phyloP scores from a whole-genome alignment of 2,888 invertebrate genomes.

The Coecobrya sp. region DNA sequence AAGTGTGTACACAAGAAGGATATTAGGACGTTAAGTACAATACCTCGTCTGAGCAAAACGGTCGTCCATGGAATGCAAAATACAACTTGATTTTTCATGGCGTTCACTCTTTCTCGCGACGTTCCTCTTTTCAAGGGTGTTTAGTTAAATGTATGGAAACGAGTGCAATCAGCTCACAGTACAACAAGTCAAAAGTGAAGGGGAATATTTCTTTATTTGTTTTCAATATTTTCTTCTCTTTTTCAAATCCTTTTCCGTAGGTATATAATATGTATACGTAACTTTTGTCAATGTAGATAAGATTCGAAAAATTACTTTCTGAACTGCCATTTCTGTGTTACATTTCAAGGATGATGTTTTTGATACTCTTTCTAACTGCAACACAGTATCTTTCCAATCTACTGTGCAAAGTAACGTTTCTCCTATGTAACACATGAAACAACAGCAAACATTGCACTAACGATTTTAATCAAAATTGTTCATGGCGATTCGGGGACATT shows the following conservation, averaged over 20 bases:
- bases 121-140: conserved; percentile 32
- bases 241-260: no score
- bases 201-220: not conserved
- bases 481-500: not conserved
- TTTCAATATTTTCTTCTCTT: no score
- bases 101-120: conserved; percentile 20
- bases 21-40: conserved; percentile 78
- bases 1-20: conserved; percentile 80
- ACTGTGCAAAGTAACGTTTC: no score
- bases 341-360: no score
- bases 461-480: not conserved
- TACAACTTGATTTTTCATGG: conserved; percentile 59
- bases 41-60: conserved; percentile 60
- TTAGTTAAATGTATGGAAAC: conserved; percentile 21
- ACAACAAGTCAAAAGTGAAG: not conserved
- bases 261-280: no score
- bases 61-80: conserved; percentile 65
- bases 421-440: no score
- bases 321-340: no score
- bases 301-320: no score
- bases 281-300: no score
- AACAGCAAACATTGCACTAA: no score
- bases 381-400: no score
- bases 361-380: no score
- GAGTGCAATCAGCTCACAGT: not conserved